These are phyloP conservation scores for Emydoidea blandingii DNA, from an alignment of 2,797 vertebrate species.

Conservation along the genomic window DNA sequence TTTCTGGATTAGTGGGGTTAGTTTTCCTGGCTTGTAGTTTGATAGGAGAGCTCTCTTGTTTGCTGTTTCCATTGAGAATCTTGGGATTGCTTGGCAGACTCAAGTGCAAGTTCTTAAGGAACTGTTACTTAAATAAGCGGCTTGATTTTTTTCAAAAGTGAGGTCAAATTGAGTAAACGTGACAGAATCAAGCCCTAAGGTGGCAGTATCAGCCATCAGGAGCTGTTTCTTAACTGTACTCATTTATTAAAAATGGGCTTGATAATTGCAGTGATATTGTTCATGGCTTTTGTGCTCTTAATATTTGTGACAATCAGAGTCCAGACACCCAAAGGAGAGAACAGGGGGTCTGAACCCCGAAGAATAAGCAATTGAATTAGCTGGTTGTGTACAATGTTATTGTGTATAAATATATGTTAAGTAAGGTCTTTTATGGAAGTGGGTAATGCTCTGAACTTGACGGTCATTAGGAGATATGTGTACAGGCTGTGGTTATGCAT, in stretches of 20 bases:
- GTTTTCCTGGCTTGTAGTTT: slow-evolving; percentile 49
- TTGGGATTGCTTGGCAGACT: neutral
- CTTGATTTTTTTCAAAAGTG: no score
- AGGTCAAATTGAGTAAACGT: neutral
- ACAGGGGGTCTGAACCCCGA: no score
- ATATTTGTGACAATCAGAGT: neutral
- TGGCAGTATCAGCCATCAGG: neutral
- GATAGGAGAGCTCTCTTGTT: slow-evolving; percentile 13
- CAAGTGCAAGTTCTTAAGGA: neutral
- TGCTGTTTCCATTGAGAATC: neutral
- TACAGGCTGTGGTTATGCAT: no score
- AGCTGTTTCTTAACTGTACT: neutral
- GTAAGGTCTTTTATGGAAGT: no score
- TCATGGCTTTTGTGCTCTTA: neutral
- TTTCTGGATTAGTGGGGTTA: slow-evolving; percentile 14
- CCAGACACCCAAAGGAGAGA: no score
- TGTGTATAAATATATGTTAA: no score
- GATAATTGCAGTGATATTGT: neutral
- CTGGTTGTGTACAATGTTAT: no score
- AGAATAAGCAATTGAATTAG: no score
- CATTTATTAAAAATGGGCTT: neutral
- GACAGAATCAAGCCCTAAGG: neutral
- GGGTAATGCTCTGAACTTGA: no score
- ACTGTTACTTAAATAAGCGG: neutral
- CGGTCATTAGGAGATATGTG: no score